Conservation (phyloP, 1,140 invertebrate genomes). For the Wiebesia pumilae region DNA sequence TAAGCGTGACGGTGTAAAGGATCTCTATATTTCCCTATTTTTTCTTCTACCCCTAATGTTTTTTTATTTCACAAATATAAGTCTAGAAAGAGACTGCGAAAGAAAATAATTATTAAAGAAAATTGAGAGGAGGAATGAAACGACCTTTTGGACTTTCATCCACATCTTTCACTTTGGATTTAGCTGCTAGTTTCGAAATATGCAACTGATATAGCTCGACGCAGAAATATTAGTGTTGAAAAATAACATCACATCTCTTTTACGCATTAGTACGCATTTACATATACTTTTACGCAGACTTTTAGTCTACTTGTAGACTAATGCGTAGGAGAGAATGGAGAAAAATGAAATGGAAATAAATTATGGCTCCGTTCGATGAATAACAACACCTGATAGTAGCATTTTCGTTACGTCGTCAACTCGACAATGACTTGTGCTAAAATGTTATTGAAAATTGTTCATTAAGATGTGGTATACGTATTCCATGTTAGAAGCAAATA, state of each 20-base stretch:
- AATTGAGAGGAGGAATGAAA: not conserved
- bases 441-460: not conserved
- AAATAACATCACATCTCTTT: not conserved
- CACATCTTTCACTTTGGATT: not conserved
- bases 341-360: not conserved
- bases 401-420: not conserved
- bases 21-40: not conserved
- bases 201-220: not conserved
- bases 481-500: not conserved
- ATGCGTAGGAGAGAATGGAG: not conserved
- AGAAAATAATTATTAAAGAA: constrained; percentile 13
- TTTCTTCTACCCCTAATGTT: not conserved
- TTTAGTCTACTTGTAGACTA: no score
- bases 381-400: not conserved
- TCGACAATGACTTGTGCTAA: not conserved
- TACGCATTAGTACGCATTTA: no score
- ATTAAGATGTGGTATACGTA: not conserved
- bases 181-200: not conserved
- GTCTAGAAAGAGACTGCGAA: not conserved
- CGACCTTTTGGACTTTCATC: not conserved
- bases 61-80: not conserved
- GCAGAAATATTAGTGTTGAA: not conserved
- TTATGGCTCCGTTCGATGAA: not conserved
- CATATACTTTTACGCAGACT: no score
- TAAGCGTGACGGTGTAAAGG: not conserved